Percentiles rank a stretch among this genome's conserved stretches.
Conservation (phyloP, 64 coral and sea anemone genomes). For the Platygyra sinensis region DNA sequence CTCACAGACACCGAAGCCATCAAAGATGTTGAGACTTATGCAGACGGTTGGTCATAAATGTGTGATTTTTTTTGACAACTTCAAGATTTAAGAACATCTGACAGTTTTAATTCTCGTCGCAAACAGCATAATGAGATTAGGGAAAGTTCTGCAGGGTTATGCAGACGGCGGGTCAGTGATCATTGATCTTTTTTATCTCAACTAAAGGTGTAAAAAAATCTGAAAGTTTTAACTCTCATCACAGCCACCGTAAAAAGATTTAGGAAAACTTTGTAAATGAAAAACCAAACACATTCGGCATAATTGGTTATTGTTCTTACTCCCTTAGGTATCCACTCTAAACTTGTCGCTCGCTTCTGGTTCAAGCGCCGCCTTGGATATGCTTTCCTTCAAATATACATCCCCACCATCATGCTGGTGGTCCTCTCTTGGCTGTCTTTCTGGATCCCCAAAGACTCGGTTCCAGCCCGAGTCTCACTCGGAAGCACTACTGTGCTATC, state of each 20-base stretch:
- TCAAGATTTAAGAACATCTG: background rate
- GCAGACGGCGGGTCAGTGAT: too few species aligned
- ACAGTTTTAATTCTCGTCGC: too few species aligned
- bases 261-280: too few species aligned
- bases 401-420: conserved; percentile 57
- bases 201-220: too few species aligned
- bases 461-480: conserved; percentile 61
- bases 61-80: background rate
- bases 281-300: background rate
- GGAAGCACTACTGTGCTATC: conserved; percentile 63
- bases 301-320: background rate
- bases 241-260: too few species aligned
- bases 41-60: background rate
- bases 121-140: too few species aligned
- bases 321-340: conserved; percentile 1
- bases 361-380: conserved; percentile 56
- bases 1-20: background rate
- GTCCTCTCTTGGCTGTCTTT: conserved; percentile 66
- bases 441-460: conserved; percentile 45
- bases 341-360: conserved; percentile 33
- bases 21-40: background rate
- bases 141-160: too few species aligned
- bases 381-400: conserved; percentile 59
- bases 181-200: too few species aligned
- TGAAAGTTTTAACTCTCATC: too few species aligned